Evolutionary conservation across 1,140 invertebrate species (phyloP), one percentile per base, ranked within the genome.

Genomic region (Conopomorpha cramerella): DNA sequence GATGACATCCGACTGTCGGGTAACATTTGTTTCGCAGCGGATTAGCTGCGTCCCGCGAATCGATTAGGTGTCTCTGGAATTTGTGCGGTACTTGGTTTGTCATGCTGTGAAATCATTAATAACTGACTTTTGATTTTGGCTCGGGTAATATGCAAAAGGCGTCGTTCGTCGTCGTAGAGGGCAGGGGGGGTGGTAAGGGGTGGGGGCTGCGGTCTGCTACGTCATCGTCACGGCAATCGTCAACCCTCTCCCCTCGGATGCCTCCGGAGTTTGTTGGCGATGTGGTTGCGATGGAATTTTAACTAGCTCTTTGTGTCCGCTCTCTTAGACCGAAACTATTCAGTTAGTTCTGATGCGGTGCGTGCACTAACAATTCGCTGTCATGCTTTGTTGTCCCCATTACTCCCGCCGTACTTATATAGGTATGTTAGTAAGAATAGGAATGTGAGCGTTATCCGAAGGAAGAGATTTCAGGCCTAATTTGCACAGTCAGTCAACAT

Each of bases 111-210:
- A 56, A 60, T 70, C 71, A 76, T 76, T 76, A 76, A 72, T 60
- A 62, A 56, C 61, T n/a, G 56, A 70, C 54, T 72, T 72, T 71
- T 76, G 71, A 76, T 76, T 76, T 74, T 72, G 55, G 65, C 60
- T 66, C 49, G 50, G 59, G 56, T 70, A 68, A 64, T 71, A 74
- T 70, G 62, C 58, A 55, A 50, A 54, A 63, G 61, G 62, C 43
- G 51, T 53, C 49, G 50, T 27, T 45, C 57, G 62, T 66, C 66
- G 66, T 58, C 60, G 62, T 64, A 47, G n/a, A n/a, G n/a, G n/a
- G n/a, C n/a, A n/a, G n/a, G n/a, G n/a, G n/a, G n/a, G n/a, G n/a
- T n/a, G n/a, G n/a, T n/a, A n/a, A n/a, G n/a, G n/a, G n/a, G n/a
- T n/a, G n/a, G n/a, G n/a, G n/a, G n/a, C n/a, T n/a, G n/a, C n/a